Conservation (phyloP, 2,888 invertebrate species). For the Trimorus sp. region DNA sequence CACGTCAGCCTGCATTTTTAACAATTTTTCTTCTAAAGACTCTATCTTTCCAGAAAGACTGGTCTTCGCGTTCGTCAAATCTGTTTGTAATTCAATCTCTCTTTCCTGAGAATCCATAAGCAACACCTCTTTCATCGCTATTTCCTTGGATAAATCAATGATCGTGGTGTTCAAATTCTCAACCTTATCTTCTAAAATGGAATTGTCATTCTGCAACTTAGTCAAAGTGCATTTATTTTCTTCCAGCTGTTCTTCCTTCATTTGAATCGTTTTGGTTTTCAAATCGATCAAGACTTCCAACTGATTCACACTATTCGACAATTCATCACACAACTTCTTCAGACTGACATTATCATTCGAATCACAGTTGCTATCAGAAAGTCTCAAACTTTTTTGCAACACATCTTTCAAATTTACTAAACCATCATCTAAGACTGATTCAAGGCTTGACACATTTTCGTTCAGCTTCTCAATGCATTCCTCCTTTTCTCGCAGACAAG, state of each 20-base stretch:
- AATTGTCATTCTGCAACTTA: slow-evolving; percentile 20
- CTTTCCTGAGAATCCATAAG: slow-evolving; percentile 13
- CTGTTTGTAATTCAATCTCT: slow-evolving; percentile 19
- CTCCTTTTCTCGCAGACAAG: no score
- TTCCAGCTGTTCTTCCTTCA: slow-evolving; percentile 54
- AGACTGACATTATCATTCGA: slow-evolving; percentile 19
- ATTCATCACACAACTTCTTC: slow-evolving; percentile 47
- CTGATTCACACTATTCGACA: slow-evolving; percentile 49
- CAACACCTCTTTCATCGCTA: slow-evolving; percentile 2
- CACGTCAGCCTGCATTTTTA: not conserved
- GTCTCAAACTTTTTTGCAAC: slow-evolving; percentile 10
- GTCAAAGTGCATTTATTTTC: slow-evolving; percentile 16
- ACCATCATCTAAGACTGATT: no score
- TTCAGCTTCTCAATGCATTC: no score
- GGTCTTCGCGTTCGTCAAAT: not conserved
- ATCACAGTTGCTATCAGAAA: slow-evolving; percentile 17
- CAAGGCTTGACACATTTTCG: no score
- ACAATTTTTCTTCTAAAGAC: slow-evolving; percentile 4
- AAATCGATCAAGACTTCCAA: slow-evolving; percentile 36
- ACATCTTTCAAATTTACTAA: not conserved
- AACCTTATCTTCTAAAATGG: slow-evolving; percentile 23
- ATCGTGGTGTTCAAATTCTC: not conserved
- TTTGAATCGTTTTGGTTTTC: slow-evolving; percentile 51
- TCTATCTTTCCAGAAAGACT: not conserved
- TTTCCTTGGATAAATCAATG: slow-evolving; percentile 12